Base-by-base conservation (phyloP, 2,888 invertebrate genomes). In the Lepidonotus clava region DNA sequence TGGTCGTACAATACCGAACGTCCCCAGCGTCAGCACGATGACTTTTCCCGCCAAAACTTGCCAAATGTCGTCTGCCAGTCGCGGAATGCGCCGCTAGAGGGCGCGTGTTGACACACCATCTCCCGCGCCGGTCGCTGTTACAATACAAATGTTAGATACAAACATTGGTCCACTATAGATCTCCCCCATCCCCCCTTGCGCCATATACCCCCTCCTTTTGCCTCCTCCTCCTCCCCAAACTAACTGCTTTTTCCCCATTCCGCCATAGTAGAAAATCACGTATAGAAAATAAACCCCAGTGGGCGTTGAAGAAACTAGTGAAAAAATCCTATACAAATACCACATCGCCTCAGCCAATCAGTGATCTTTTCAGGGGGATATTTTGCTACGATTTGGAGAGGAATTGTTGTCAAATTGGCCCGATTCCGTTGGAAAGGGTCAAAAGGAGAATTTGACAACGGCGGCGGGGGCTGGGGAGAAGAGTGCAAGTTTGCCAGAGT, bases 131-230 rank as follows among this genome's bases (percentile, higher is more conserved):
- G 61, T 61, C 61, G 61, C 61, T 61, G 61, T 61, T 61, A 61
- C 61, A 61, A 61, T 61, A 61, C 61, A 61, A 61, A 61, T 61
- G 61, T 61, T 61, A 32, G 40, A 76, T 40, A 76, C 76, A 76
- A 76, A 76, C 24, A 76, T 76, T 76, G 38, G 36, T 38, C 76
- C 11, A 51, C 51, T 51, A 21, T 21, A 11, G 38, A 36, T 40
- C 76, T 76, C 76, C 76, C 36, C 76, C 76, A 2, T 14, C 51
- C 51, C 51, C 11, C 51, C 11, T 21, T 51, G 14, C 51, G 21
- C 21, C 51, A 14, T 14, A 51, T 14, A 21, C 11, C 51, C 11
- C 51, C 51, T 14, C 51, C 51, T 21, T 51, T 21, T 21, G 21
- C 11, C 51, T 51, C 51, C n/a, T n/a, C n/a, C n/a, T n/a, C n/a